Conservation (phyloP, 2,888 invertebrate genomes). For the Cerceris rybyensis region DNA sequence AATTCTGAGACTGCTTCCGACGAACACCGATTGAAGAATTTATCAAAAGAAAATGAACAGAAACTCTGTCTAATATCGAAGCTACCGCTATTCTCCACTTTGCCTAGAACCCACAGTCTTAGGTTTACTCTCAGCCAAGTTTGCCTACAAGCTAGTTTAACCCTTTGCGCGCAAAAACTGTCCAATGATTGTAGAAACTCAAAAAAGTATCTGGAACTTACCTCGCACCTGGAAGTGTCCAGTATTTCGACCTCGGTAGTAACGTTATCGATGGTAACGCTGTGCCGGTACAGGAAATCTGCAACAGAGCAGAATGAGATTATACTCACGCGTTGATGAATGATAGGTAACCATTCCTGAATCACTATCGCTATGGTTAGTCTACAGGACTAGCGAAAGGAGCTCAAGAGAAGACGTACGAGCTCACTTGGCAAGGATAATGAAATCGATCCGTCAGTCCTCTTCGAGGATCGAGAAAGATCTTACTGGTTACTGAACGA, state of each 20-base stretch:
- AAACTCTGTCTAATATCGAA: no score
- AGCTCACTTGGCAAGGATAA: slow-evolving; percentile 51
- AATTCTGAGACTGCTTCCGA: no score
- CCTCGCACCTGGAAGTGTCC: slow-evolving; percentile 91
- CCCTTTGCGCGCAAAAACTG: no score
- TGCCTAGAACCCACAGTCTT: no score
- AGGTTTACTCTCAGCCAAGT: no score
- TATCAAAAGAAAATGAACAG: no score
- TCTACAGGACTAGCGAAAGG: slow-evolving; percentile 47
- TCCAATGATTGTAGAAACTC: neutral
- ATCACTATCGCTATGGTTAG: slow-evolving; percentile 39
- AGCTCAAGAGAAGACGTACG: slow-evolving; percentile 53
- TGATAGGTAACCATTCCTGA: slow-evolving; percentile 51
- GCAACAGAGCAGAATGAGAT: slow-evolving; percentile 81
- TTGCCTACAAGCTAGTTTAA: no score
- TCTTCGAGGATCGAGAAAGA: slow-evolving; percentile 48
- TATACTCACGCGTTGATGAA: slow-evolving; percentile 51
- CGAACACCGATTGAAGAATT: no score
- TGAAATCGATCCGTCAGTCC: slow-evolving; percentile 64
- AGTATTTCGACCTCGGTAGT: slow-evolving; percentile 90
- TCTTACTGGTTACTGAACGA: slow-evolving; percentile 41
- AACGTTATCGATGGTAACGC: slow-evolving; percentile 90
- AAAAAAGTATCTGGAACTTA: slow-evolving; percentile 82
- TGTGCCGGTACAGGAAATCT: slow-evolving; percentile 91
- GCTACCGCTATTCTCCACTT: no score